A percentile compares a stretch with the other conserved stretches of the same genome.
Conservation (phyloP, 2,888 invertebrate genomes). For the Rhaphigaster nebulosa region DNA sequence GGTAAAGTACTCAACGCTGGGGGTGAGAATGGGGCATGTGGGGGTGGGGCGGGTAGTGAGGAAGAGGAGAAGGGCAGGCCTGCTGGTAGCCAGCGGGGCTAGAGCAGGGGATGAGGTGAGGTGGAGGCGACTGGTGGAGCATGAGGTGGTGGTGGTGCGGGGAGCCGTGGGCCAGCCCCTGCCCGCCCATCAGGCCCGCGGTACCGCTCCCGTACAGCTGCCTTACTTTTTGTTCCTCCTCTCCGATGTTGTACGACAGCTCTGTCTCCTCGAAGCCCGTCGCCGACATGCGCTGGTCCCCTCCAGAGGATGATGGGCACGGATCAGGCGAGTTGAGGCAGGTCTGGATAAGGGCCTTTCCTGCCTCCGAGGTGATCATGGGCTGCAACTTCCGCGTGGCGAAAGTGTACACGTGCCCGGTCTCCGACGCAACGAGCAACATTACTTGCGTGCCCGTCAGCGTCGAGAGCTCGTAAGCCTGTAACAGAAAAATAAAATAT, state of each 20-base stretch:
- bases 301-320: slow-evolving; percentile 72
- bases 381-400: slow-evolving; percentile 98
- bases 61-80: slow-evolving; percentile 76
- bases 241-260: slow-evolving; percentile 95
- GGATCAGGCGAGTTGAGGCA: slow-evolving; percentile 98
- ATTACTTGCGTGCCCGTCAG: slow-evolving; percentile 99
- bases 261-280: slow-evolving; percentile 99
- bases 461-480: slow-evolving; percentile 99
- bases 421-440: slow-evolving; percentile 98
- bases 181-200: slow-evolving; percentile 75
- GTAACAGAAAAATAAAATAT: slow-evolving; percentile 68
- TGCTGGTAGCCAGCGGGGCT: slow-evolving; percentile 75
- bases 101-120: slow-evolving; percentile 74
- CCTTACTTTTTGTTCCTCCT: slow-evolving; percentile 97
- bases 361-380: slow-evolving; percentile 98
- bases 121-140: slow-evolving; percentile 71
- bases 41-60: slow-evolving; percentile 79
- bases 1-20: slow-evolving; percentile 75
- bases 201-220: slow-evolving; percentile 88
- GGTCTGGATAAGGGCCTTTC: slow-evolving; percentile 98
- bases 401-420: slow-evolving; percentile 99
- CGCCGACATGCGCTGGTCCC: slow-evolving; percentile 97
- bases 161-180: slow-evolving; percentile 69
- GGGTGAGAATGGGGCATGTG: slow-evolving; percentile 82
- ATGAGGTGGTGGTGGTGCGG: slow-evolving; percentile 72